Conservation (phyloP, 2,888 invertebrate genomes). For the Platynereis dumerilii region DNA sequence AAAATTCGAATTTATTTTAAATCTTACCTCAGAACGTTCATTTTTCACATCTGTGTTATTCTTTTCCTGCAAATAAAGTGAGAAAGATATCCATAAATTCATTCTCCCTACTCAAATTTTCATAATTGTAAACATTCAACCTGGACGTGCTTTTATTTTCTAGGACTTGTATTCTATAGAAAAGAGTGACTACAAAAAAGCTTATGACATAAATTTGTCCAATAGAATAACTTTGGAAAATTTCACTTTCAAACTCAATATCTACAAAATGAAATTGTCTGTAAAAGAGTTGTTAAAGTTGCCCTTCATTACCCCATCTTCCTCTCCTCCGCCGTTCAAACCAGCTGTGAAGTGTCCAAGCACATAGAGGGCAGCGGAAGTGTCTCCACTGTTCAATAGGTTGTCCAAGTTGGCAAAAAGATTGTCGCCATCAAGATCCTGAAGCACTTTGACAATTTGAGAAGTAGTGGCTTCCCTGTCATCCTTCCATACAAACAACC, state of each 20-base stretch:
- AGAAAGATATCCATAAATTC: no score
- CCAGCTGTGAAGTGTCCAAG: conserved; percentile 28
- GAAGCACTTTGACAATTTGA: conserved; percentile 34
- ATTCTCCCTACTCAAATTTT: no score
- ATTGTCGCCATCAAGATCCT: conserved; percentile 17
- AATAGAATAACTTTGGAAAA: no score
- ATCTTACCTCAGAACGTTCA: conserved; percentile 8
- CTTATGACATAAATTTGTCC: no score
- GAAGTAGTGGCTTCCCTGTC: conserved; percentile 32
- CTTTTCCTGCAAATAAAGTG: neutral
- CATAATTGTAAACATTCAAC: no score
- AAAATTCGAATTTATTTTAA: neutral
- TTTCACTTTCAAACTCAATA: no score
- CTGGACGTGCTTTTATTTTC: no score
- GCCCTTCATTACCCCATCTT: no score
- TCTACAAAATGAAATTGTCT: no score
- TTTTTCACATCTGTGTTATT: conserved; percentile 14
- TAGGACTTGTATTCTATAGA: no score
- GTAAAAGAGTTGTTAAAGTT: no score
- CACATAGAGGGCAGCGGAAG: conserved; percentile 33
- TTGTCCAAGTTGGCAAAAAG: conserved; percentile 23
- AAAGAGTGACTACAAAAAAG: no score
- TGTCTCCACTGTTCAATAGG: conserved; percentile 37
- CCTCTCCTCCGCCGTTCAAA: neutral
- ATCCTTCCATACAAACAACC: conserved; percentile 45